These are phyloP conservation scores for Rhingia campestris DNA, from an alignment of 2,888 invertebrate genomes.

Conservation along the genomic window DNA sequence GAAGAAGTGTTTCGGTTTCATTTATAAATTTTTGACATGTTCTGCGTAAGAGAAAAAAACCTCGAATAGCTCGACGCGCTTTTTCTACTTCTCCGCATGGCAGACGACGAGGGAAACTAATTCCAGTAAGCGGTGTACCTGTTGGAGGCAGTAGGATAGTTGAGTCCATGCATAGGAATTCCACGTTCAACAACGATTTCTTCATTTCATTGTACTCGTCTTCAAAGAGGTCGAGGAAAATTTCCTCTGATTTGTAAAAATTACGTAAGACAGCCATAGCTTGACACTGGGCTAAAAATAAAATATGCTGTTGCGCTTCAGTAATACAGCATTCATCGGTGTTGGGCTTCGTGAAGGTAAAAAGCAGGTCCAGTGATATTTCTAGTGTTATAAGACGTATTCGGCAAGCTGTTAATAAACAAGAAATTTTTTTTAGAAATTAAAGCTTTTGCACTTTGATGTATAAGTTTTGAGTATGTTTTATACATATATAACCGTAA, in stretches of 20 bases:
- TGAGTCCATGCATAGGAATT: slow-evolving; percentile 98
- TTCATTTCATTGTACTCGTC: slow-evolving; percentile 98
- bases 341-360: slow-evolving; percentile 85
- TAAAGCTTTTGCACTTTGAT: not conserved
- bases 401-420: slow-evolving; percentile 86
- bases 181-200: slow-evolving; percentile 93
- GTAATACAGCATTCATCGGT: slow-evolving; percentile 79
- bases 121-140: slow-evolving; percentile 97
- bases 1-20: slow-evolving; percentile 93
- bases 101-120: slow-evolving; percentile 95
- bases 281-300: slow-evolving; percentile 90
- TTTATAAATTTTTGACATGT: slow-evolving; percentile 91
- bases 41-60: slow-evolving; percentile 94
- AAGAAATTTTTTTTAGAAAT: slow-evolving; percentile 1
- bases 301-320: slow-evolving; percentile 84
- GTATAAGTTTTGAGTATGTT: too few species aligned
- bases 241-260: slow-evolving; percentile 98
- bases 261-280: slow-evolving; percentile 93
- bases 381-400: slow-evolving; percentile 96
- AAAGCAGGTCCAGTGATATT: slow-evolving; percentile 91
- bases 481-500: too few species aligned
- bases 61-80: slow-evolving; percentile 94
- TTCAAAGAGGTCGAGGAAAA: slow-evolving; percentile 99
- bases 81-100: slow-evolving; percentile 98
- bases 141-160: slow-evolving; percentile 97